Evolutionary conservation across 2,113 vertebrate genomes (phyloP).

Genomic region (Sorex fumeus): DNA sequence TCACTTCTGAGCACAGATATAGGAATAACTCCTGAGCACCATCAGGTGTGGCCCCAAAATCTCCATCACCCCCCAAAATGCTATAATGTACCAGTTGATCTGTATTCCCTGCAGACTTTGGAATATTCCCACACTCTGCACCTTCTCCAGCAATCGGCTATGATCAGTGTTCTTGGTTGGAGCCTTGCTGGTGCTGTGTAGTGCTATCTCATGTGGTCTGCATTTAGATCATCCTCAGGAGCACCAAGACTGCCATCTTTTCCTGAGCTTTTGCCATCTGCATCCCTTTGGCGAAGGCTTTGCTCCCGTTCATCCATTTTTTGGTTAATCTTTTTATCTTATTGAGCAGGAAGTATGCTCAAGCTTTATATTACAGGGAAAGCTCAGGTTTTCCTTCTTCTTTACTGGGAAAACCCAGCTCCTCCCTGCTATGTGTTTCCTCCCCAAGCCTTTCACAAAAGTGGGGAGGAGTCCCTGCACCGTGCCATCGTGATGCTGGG

Average conservation of each 20-base stretch:
- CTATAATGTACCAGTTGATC: too few species aligned
- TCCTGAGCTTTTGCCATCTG: not conserved
- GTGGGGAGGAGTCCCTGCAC: not conserved
- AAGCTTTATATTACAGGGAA: not conserved
- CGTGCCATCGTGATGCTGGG: not conserved
- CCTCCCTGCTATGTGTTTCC: not conserved
- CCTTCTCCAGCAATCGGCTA: not conserved
- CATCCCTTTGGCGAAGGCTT: not conserved
- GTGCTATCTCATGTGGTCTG: not conserved
- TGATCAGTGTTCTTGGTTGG: not conserved
- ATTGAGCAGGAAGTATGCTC: not conserved
- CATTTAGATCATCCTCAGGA: not conserved
- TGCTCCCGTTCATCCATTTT: not conserved
- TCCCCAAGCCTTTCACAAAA: not conserved
- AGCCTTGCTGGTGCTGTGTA: not conserved
- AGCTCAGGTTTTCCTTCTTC: not conserved
- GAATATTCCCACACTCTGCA: not conserved
- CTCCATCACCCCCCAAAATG: too few species aligned
- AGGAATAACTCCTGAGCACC: too few species aligned
- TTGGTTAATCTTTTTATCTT: not conserved
- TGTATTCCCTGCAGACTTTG: not conserved
- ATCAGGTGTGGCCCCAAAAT: too few species aligned
- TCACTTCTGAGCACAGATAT: too few species aligned
- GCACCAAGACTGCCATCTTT: not conserved
- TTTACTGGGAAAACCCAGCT: not conserved